Evolutionary conservation across 2,888 invertebrate genomes (phyloP), one percentile per base, ranked within the genome.

Genomic region (Synanthedon andrenaeformis): DNA sequence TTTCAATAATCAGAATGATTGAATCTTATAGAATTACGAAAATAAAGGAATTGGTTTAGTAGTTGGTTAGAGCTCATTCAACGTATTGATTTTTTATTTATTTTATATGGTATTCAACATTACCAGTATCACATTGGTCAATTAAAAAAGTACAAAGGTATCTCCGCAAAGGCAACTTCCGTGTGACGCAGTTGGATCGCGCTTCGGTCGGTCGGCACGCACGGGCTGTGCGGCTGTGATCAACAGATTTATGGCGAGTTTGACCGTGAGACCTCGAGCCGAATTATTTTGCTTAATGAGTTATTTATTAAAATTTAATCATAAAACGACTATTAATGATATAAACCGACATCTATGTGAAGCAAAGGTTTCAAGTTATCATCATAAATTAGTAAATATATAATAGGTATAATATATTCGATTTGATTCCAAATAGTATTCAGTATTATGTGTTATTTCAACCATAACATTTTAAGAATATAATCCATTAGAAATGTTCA

Each of bases 291-390:
- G 76, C 76, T 71, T 83, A 82, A 86, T 83, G 82, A 71, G 74
- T 79, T 82, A 83, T 84, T 82, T 85, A 85, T 86, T 79, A 82
- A 84, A 84, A 84, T 86, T 77, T 79, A 65, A 76, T 76, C 76
- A 74, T 79, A 78, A 79, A 80, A 80, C 66, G 79, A 74, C 74
- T 69, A 57, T 75, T 74, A 74, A 78, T 76, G 72, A 69, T 69
- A 67, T 66, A 71, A 75, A 70, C 66, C 62, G 67, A 70, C 67
- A 67, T 71, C 69, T 67, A 61, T 72, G 76, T 79, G 76, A 74
- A 72, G 76, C 67, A 65, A 45, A 45, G 14, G 14, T 13, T 12
- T 45, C 11, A 13, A 45, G 13, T 45, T 45, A 45, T 13, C 14
- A 13, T 13, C 13, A 45, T 45, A 35, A 35, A 35, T 35, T 35